Conservation (phyloP, 1,140 invertebrate species). For the Trachymyrmex septentrionalis region DNA sequence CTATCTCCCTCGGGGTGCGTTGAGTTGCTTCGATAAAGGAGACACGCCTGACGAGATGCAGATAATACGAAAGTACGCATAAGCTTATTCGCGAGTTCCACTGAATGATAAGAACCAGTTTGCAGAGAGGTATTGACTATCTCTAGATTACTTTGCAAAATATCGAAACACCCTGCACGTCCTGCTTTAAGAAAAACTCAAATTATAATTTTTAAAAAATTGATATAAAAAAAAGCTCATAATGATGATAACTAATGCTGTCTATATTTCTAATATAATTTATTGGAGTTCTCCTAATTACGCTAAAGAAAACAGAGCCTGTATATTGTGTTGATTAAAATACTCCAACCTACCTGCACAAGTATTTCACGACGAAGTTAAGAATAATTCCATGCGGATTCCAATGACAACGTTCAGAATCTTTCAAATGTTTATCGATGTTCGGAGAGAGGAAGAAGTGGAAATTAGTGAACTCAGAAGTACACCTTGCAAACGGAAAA, state of each 20-base stretch:
- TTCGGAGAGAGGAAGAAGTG: slow-evolving; percentile 36
- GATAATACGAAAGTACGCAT: slow-evolving; percentile 47
- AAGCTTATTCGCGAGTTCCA: slow-evolving; percentile 19
- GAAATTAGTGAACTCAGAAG: slow-evolving; percentile 70
- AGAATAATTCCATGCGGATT: neutral
- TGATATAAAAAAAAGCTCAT: neutral
- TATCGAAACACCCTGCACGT: neutral
- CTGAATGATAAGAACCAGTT: slow-evolving; percentile 45
- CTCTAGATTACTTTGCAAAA: neutral
- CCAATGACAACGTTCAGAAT: neutral
- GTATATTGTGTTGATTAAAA: neutral
- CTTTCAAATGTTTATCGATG: slow-evolving; percentile 41
- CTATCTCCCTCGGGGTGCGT: neutral
- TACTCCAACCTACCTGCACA: too few species aligned
- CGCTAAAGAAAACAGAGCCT: neutral
- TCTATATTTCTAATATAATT: neutral
- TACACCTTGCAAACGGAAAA: slow-evolving; percentile 38
- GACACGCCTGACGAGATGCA: slow-evolving; percentile 63
- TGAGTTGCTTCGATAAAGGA: slow-evolving; percentile 60
- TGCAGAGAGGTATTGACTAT: neutral
- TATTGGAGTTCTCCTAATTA: neutral
- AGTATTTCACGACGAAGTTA: neutral
- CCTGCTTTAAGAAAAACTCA: neutral
- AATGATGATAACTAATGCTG: neutral
- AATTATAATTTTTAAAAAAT: neutral